Percentiles rank a stretch among this genome's conserved stretches.
Conservation (phyloP, 1,140 invertebrate genomes). For the Brachionus angularis region DNA sequence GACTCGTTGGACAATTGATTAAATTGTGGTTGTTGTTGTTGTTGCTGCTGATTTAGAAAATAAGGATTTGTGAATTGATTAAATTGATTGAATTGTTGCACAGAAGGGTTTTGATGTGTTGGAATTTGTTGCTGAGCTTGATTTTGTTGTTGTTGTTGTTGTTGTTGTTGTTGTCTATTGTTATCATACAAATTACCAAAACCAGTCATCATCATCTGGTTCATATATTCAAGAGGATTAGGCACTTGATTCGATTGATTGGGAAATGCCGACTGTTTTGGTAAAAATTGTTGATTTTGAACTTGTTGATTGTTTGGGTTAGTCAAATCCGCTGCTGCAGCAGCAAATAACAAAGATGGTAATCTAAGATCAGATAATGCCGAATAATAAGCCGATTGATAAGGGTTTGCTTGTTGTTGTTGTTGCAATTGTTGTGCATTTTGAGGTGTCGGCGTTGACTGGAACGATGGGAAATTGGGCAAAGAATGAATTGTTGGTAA, state of each 20-base stretch:
- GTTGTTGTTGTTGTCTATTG: constrained; percentile 9
- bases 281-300: not conserved
- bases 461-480: not conserved
- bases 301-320: not conserved
- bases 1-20: too few species aligned
- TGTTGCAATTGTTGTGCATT: not conserved
- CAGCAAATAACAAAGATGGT: constrained; percentile 19
- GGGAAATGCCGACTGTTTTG: not conserved
- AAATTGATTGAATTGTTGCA: not conserved
- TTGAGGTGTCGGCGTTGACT: not conserved
- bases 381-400: constrained; percentile 2
- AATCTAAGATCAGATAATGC: constrained; percentile 19
- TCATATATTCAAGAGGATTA: constrained; percentile 34
- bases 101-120: too few species aligned
- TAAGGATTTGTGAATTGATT: not conserved
- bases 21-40: too few species aligned
- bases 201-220: constrained; percentile 41
- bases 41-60: not conserved
- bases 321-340: constrained; percentile 18
- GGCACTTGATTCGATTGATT: constrained; percentile 6
- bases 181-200: not conserved
- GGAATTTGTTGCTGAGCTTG: too few species aligned
- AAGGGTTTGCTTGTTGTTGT: not conserved
- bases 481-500: not conserved
- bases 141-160: too few species aligned